Evolutionary conservation across 2,113 vertebrate species (phyloP).

Genomic region (Triplophysa dalaica): DNA sequence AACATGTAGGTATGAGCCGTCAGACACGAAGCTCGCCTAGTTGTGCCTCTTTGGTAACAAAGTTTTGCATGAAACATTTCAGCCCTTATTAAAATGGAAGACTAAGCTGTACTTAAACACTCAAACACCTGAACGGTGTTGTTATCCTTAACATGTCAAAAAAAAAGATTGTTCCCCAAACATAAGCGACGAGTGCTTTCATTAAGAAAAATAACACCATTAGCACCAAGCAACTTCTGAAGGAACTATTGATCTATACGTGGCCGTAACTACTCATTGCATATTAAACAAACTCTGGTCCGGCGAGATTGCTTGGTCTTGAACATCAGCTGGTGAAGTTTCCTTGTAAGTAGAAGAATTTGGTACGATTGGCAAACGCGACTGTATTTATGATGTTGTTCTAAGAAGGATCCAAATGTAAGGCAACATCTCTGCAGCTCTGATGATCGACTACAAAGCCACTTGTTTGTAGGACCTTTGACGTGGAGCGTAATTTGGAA

Average conservation of each 20-base stretch:
- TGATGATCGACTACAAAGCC: neutral
- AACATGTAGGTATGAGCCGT: neutral
- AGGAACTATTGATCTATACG: neutral
- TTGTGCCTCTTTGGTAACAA: slow-evolving; percentile 49
- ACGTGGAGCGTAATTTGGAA: neutral
- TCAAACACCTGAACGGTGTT: slow-evolving; percentile 17
- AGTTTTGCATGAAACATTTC: slow-evolving; percentile 37
- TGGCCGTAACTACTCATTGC: neutral
- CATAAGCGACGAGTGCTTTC: slow-evolving; percentile 19
- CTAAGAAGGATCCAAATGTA: slow-evolving; percentile 27
- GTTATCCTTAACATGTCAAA: neutral
- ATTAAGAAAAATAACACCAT: neutral
- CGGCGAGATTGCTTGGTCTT: slow-evolving; percentile 37
- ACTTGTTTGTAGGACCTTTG: neutral
- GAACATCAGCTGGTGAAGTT: slow-evolving; percentile 42
- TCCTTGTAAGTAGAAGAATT: slow-evolving; percentile 15
- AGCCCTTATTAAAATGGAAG: slow-evolving; percentile 39
- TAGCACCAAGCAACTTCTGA: neutral
- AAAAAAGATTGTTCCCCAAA: slow-evolving; percentile 31
- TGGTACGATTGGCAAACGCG: slow-evolving; percentile 23
- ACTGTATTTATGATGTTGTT: slow-evolving; percentile 35
- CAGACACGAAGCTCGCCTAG: slow-evolving; percentile 8
- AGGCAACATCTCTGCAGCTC: slow-evolving; percentile 45
- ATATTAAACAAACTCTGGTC: slow-evolving; percentile 19
- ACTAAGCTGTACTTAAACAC: slow-evolving; percentile 11